Base-by-base conservation (phyloP, 2,113 vertebrate species). In the Chloebia gouldiae region DNA sequence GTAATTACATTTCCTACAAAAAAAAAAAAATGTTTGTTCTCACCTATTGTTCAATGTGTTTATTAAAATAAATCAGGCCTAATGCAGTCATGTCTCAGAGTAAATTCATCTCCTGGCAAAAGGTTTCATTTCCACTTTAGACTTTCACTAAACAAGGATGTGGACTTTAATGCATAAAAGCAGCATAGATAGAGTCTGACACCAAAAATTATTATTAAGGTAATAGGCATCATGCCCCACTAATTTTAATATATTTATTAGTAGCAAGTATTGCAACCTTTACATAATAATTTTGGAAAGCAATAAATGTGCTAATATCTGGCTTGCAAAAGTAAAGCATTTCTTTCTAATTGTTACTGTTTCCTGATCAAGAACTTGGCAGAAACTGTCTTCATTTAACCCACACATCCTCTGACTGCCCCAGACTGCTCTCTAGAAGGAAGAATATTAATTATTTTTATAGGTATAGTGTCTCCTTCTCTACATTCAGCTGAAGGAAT, bases 231-330 rank as follows among this genome's bases (percentile, higher is more conserved):
- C 25, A 65, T 88, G 86, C 56, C 27, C 31, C 92, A 95, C 81
- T 94, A 85, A 61, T 72, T 96, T 96, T 88, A 90, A 93, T 88
- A 37, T 50, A 85, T 83, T 94, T 66, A 94, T 95, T 93, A 94
- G 89, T 87, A 85, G 65, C 69, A 92, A 92, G 72, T 86, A 93
- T 73, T 89, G 80, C 63, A 88, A 53, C 14, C 16, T 65, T 81
- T 92, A 70, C 54, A 81, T 85, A 79, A 93, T 71, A 90, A 65
- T 92, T 94, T 85, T 75, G 30, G 37, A 84, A 82, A 89, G 37
- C 27, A 86, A 69, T 50, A 88, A 77, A 83, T 71, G 69, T 45
- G 37, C 30, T 85, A 94, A 72, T 82, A 69, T 76, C 92, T 94
- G 68, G 30, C 56, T 91, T 83, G 28, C 17, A 59, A 59, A 77